Base-by-base conservation (phyloP, 2,888 invertebrate genomes). In the Epinotia brunnichana region DNA sequence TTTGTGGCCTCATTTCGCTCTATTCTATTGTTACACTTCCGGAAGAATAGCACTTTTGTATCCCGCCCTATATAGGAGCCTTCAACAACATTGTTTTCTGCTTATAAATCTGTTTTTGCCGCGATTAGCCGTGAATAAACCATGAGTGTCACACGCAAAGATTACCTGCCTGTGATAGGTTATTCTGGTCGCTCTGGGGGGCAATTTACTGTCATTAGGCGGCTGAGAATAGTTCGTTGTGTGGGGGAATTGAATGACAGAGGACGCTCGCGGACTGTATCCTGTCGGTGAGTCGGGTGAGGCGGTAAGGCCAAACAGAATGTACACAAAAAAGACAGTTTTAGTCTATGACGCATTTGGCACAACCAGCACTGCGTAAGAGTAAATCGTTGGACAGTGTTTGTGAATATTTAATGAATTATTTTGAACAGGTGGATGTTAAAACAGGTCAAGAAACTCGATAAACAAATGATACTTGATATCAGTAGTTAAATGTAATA, bases 131-230 rank as follows among this genome's bases (percentile, higher is more conserved):
- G 35, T 62, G 56, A 56, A 39, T 61, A 71, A 63, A 59, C 57
- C 56, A 56, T 64, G 61, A 73, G 74, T 72, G 75, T 78, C 78
- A 77, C 84, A 81, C 84, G 83, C 82, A 78, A 75, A 63, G 79
- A 78, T 79, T 81, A 73, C 69, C 63, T 88, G 87, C 86, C 86
- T 84, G 77, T 79, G 83, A 77, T 76, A 74, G 77, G 77, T 81
- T 87, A 88, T 89, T 89, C 84, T 88, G 76, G 86, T 82, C 80
- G 71, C 78, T 77, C 71, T 82, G 85, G 78, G 81, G 86, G 87
- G 86, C 89, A 90, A 89, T 89, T 89, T 86, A 78, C 81, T 81
- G 85, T 87, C 85, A 90, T 90, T 90, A 90, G 83, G 76, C 78
- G 13, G 57, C 73, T 68, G 68, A 63, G 69, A 73, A 73, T 73